These are phyloP conservation scores for Hirundichthys speculiger DNA, from an alignment of 2,113 vertebrate species.

Conservation along the genomic window DNA sequence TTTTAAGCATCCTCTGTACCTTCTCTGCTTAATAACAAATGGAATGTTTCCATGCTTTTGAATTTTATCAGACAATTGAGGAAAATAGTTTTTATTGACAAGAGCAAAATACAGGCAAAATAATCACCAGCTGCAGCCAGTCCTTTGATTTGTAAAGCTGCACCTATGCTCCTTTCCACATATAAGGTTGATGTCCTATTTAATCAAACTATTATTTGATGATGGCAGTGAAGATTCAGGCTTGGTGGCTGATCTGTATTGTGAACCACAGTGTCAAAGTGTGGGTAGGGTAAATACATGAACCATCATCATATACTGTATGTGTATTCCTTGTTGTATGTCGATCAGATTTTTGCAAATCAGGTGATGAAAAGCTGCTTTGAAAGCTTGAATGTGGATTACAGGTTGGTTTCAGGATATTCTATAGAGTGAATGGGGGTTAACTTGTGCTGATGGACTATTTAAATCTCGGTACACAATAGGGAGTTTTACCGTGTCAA, in stretches of 20 bases:
- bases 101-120: too few relatives aligned
- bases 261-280: conserved; percentile 23
- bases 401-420: conserved; percentile 1
- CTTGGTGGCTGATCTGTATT: conserved; percentile 18
- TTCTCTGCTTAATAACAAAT: too few relatives aligned
- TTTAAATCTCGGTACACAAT: conserved; percentile 33
- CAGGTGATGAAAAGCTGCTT: neutral
- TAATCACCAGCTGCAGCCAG: neutral
- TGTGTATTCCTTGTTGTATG: conserved; percentile 12
- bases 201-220: conserved; percentile 28
- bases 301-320: conserved; percentile 1
- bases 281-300: conserved; percentile 24
- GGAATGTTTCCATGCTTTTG: too few relatives aligned
- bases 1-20: too few relatives aligned
- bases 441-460: conserved; percentile 10
- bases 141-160: conserved; percentile 12
- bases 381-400: conserved; percentile 3
- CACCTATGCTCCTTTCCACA: neutral
- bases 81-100: too few relatives aligned
- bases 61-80: too few relatives aligned
- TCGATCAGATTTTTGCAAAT: neutral
- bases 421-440: conserved; percentile 16
- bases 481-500: conserved; percentile 38
- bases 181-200: conserved; percentile 18
- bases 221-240: conserved; percentile 25